A percentile compares a stretch with the other conserved stretches of the same genome.
phyloP scores from a whole-genome alignment of 2,113 vertebrate genomes.

The Scytalopus superciliaris region DNA sequence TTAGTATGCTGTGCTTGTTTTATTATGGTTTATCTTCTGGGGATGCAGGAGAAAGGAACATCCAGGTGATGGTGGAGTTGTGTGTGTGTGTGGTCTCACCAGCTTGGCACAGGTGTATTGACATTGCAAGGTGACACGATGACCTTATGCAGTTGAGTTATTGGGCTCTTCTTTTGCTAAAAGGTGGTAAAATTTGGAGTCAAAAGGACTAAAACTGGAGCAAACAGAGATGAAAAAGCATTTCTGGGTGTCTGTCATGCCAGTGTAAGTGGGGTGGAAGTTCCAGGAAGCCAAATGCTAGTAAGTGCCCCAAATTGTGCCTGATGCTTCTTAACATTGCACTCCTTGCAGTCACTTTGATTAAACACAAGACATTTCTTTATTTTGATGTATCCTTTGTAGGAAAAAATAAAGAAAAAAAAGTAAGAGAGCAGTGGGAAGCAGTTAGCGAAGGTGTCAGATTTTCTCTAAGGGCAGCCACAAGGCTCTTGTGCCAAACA shows the following conservation, averaged over 20 bases:
- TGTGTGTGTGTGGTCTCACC: background rate
- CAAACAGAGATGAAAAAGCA: background rate
- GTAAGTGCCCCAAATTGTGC: background rate
- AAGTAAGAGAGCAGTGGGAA: slow-evolving; percentile 37
- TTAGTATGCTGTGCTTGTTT: background rate
- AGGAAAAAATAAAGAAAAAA: background rate
- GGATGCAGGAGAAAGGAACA: background rate
- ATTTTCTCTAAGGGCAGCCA: slow-evolving; percentile 64
- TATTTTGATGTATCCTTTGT: background rate
- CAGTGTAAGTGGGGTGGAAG: background rate
- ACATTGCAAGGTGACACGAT: background rate
- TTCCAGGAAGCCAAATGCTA: background rate
- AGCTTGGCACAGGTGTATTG: background rate
- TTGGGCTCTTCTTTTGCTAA: background rate
- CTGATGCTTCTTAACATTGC: background rate
- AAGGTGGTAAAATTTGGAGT: background rate
- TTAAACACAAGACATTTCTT: background rate
- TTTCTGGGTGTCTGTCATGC: background rate
- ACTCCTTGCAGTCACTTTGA: background rate
- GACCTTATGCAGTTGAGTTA: background rate
- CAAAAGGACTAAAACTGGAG: background rate
- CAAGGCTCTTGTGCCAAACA: slow-evolving; percentile 41
- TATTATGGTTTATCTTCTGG: background rate
- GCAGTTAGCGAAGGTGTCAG: slow-evolving; percentile 40
- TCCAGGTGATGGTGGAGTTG: background rate